phyloP scores from a whole-genome alignment of 2,888 invertebrate species.

The Drosophila fungiperda region DNA sequence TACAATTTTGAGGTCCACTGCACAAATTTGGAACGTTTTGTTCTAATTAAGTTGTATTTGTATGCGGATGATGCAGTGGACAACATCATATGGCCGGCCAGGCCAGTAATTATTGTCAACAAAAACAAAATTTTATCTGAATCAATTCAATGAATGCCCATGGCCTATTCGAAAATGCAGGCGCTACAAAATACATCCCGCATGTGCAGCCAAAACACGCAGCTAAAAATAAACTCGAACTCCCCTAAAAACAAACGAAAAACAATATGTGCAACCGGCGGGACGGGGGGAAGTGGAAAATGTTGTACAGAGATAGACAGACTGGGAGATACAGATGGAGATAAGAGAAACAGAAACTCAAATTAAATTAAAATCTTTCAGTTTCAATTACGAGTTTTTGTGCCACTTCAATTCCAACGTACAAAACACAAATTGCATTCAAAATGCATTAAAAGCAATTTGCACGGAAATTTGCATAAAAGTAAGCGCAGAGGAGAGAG shows the following conservation, averaged over 20 bases:
- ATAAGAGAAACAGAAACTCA: constrained; percentile 77
- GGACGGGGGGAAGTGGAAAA: not conserved
- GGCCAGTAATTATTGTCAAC: constrained; percentile 59
- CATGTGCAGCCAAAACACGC: constrained; percentile 46
- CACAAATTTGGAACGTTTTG: constrained; percentile 49
- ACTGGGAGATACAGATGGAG: constrained; percentile 47
- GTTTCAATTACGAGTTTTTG: constrained; percentile 81
- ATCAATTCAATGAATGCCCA: constrained; percentile 74
- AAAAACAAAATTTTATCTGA: constrained; percentile 72
- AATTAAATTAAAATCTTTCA: constrained; percentile 82
- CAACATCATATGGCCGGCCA: constrained; percentile 39
- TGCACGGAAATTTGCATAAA: constrained; percentile 81
- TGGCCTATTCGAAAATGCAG: constrained; percentile 45
- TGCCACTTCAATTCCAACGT: constrained; percentile 79
- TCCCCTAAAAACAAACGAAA: constrained; percentile 48
- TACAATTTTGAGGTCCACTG: constrained; percentile 20
- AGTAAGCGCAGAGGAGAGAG: constrained; percentile 41
- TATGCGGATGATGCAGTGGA: constrained; percentile 17
- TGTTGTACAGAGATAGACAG: constrained; percentile 9
- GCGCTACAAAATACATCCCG: constrained; percentile 56
- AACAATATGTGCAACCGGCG: constrained; percentile 12
- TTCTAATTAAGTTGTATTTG: constrained; percentile 52
- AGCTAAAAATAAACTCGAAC: constrained; percentile 58
- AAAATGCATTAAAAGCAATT: constrained; percentile 82
- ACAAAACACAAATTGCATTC: constrained; percentile 82